Evolutionary conservation across 1,140 invertebrate species (phyloP).

Genomic region (Grapholita molesta): DNA sequence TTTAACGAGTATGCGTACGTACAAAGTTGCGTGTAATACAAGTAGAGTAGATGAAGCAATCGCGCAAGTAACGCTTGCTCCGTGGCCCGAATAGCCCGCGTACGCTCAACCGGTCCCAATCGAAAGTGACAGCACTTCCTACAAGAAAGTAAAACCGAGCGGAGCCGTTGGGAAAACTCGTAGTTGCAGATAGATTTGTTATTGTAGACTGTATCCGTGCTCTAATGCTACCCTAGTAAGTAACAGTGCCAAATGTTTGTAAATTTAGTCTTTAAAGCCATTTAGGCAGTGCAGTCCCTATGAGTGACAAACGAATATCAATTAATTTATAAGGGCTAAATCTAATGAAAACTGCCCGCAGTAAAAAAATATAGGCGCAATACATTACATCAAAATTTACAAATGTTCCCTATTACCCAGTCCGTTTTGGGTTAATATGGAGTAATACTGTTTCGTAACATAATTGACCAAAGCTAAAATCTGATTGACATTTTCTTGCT

Average conservation of each 20-base stretch:
- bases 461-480: too few relatives aligned
- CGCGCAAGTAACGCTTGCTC: not conserved
- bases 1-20: not conserved
- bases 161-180: constrained; percentile 55
- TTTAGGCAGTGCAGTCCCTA: too few relatives aligned
- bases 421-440: not conserved
- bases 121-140: constrained; percentile 75
- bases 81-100: constrained; percentile 30
- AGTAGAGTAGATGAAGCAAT: not conserved
- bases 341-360: too few relatives aligned
- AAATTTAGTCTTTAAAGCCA: too few relatives aligned
- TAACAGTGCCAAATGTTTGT: not conserved
- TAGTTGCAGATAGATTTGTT: constrained; percentile 22
- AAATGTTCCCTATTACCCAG: not conserved
- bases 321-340: too few relatives aligned
- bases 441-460: not conserved
- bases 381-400: not conserved
- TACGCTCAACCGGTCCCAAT: constrained; percentile 59
- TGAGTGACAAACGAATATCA: too few relatives aligned
- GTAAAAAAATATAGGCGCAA: too few relatives aligned
- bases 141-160: constrained; percentile 73
- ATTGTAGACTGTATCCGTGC: not conserved
- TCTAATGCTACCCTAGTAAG: not conserved
- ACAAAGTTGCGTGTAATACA: constrained; percentile 5
- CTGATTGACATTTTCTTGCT: constrained; percentile 36